Conservation (phyloP, 2,888 invertebrate species). For the Poecilus cupreus region DNA sequence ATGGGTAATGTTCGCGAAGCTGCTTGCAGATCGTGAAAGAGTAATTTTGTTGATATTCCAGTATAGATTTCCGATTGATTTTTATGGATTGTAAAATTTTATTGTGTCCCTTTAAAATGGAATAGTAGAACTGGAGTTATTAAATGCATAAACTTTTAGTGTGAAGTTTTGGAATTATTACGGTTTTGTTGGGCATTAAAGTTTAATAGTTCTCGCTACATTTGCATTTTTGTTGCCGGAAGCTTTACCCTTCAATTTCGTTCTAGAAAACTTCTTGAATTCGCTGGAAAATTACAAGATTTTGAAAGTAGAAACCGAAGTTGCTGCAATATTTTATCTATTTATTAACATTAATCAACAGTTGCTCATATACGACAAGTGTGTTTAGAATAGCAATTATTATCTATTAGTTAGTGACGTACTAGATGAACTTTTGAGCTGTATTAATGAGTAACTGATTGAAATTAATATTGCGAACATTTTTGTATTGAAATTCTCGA, state of each 20-base stretch:
- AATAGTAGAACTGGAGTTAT: conserved; percentile 3
- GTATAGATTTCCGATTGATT: conserved; percentile 34
- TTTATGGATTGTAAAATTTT: conserved; percentile 25
- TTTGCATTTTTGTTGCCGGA: conserved; percentile 20
- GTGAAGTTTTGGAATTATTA: neutral
- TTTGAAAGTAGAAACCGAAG: conserved; percentile 24
- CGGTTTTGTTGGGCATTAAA: conserved; percentile 20
- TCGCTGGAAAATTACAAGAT: neutral
- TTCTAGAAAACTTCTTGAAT: no score
- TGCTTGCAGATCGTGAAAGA: neutral
- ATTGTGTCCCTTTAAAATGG: conserved; percentile 12
- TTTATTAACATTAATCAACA: conserved; percentile 18
- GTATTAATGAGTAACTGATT: conserved; percentile 4
- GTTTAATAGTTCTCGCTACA: neutral
- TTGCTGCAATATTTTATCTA: conserved; percentile 8
- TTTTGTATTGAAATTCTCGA: neutral
- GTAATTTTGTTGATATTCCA: conserved; percentile 36
- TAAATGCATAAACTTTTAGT: conserved; percentile 16
- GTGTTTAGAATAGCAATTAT: conserved; percentile 29
- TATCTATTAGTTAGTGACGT: conserved; percentile 9
- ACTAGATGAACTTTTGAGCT: neutral
- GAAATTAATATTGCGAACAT: neutral
- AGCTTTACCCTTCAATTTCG: neutral
- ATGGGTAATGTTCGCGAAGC: neutral
- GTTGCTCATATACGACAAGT: neutral